phyloP scores from a whole-genome alignment of 2,797 vertebrate genomes.

The Acipenser oxyrinchus region DNA sequence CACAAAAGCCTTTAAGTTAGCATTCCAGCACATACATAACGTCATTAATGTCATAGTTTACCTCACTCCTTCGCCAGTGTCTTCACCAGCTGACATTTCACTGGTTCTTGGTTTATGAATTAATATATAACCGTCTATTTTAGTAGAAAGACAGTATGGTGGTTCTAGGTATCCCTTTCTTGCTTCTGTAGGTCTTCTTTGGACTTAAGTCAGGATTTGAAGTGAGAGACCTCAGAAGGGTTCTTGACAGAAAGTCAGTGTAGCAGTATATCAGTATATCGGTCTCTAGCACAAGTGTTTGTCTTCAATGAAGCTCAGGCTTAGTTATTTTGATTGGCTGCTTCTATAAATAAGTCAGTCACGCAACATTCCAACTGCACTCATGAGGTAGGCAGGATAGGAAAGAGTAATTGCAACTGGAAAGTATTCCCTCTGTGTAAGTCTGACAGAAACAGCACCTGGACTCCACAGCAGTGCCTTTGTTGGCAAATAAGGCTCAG shows the following conservation, averaged over 20 bases:
- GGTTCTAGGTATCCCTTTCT: too few relatives aligned
- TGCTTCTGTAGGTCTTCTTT: neutral
- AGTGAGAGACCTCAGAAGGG: too few relatives aligned
- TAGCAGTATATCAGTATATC: constrained; percentile 50
- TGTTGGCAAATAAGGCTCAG: neutral
- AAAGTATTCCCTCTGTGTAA: constrained; percentile 1
- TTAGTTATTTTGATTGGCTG: constrained; percentile 63
- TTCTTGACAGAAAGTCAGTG: constrained; percentile 35
- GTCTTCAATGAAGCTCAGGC: constrained; percentile 71
- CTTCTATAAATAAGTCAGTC: constrained; percentile 83
- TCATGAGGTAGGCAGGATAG: constrained; percentile 50
- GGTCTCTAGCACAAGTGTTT: constrained; percentile 54
- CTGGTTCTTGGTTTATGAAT: constrained; percentile 24
- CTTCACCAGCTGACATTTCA: constrained; percentile 71
- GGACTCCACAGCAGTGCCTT: neutral
- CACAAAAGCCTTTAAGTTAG: neutral
- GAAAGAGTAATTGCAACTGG: constrained; percentile 17
- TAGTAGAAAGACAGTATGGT: too few relatives aligned
- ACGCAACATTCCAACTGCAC: constrained; percentile 65
- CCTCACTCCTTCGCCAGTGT: constrained; percentile 71
- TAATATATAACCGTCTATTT: neutral
- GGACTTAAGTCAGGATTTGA: constrained; percentile 11
- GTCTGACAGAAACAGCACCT: neutral
- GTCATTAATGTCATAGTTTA: constrained; percentile 27
- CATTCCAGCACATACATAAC: neutral